Evolutionary conservation across 2,888 invertebrate species (phyloP).

Genomic region (Lathronympha strigana): DNA sequence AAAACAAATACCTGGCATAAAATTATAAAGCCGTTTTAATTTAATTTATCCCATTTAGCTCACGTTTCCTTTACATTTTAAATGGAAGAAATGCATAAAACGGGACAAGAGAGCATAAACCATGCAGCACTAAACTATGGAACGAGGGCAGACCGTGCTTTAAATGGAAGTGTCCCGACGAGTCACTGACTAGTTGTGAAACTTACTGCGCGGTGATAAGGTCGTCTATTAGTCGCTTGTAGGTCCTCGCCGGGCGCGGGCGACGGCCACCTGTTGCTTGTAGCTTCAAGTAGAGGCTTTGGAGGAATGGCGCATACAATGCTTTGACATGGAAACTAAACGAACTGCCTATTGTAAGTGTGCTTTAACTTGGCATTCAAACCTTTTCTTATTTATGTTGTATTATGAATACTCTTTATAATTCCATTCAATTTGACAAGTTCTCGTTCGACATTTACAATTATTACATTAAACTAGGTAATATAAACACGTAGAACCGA

Average conservation of each 20-base stretch:
- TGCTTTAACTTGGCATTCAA: not conserved
- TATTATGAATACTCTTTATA: too few species aligned
- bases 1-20: not conserved
- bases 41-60: not conserved
- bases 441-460: too few species aligned
- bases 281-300: not conserved
- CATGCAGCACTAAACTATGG: not conserved
- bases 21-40: not conserved
- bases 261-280: constrained; percentile 6
- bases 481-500: too few species aligned
- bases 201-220: not conserved
- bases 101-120: constrained; percentile 2
- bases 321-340: constrained; percentile 10
- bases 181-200: not conserved
- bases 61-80: not conserved
- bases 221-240: not conserved
- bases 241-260: not conserved
- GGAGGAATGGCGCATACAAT: not conserved
- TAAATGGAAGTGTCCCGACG: constrained; percentile 1
- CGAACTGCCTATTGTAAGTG: not conserved
- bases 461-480: too few species aligned
- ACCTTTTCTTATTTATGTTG: not conserved
- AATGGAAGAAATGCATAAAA: constrained; percentile 13
- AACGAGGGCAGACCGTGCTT: not conserved
- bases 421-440: too few species aligned